phyloP scores from a whole-genome alignment of 2,113 vertebrate genomes.

The Mus pahari region DNA sequence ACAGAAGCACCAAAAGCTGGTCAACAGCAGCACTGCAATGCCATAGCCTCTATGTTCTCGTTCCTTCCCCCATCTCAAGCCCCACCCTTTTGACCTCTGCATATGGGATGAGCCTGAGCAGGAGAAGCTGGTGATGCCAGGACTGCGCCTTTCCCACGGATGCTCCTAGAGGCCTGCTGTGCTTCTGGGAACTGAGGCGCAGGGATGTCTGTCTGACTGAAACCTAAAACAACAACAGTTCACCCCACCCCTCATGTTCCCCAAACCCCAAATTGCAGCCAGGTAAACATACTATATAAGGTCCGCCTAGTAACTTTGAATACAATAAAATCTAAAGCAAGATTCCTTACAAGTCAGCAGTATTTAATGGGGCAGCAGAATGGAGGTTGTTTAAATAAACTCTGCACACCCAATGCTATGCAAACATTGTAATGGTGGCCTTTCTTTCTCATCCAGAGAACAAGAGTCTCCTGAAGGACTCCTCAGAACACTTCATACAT shows the following conservation, averaged over 20 bases:
- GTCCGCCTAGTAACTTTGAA: constrained; percentile 61
- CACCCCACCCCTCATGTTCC: constrained; percentile 80
- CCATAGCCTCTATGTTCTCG: constrained; percentile 73
- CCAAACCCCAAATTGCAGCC: constrained; percentile 71
- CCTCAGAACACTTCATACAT: constrained; percentile 22
- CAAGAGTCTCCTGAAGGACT: constrained; percentile 34
- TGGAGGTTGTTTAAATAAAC: constrained; percentile 47
- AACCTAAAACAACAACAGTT: constrained; percentile 85
- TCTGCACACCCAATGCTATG: neutral
- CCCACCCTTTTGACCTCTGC: constrained; percentile 83
- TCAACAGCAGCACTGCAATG: constrained; percentile 50
- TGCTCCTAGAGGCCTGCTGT: constrained; percentile 83
- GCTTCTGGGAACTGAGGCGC: constrained; percentile 84
- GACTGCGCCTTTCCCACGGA: constrained; percentile 82
- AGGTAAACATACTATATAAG: constrained; percentile 68
- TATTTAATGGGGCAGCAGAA: neutral
- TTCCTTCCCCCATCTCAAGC: constrained; percentile 80
- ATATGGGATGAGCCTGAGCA: constrained; percentile 82
- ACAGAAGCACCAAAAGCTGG: constrained; percentile 58
- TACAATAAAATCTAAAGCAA: constrained; percentile 62
- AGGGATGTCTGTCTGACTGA: constrained; percentile 84
- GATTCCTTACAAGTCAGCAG: constrained; percentile 56
- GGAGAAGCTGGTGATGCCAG: constrained; percentile 80
- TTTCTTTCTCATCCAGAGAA: constrained; percentile 43
- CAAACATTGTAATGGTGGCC: neutral